Base-by-base conservation (phyloP, 37 sponge, comb jelly and placozoan species). In the Aplysina aerophoba region DNA sequence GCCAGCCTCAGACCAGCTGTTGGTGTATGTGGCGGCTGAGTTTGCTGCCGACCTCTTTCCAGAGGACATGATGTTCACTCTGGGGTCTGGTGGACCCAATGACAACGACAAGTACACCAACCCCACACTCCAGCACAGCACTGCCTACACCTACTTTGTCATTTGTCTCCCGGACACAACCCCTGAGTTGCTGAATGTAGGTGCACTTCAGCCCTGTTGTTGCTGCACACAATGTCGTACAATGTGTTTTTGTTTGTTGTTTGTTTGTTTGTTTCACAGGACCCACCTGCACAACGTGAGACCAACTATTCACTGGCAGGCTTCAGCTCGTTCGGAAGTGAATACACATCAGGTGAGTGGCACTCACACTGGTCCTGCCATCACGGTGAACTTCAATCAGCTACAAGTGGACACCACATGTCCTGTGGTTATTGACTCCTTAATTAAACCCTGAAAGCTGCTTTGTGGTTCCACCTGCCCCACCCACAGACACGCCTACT, bases 21-120 rank as follows among this genome's bases (percentile, higher is more conserved):
- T 44, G 50, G 50, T 44, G 11, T 93, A 93, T 73, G 72, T 93
- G 20, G 74, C 88, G 2, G 85, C 87, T 34, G 93, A 93, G 72
- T 89, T 93, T 83, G 85, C 53, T 67, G 33, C 34, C 37, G 54
- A 58, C 27, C 71, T 88, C 20, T 88, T 85, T 40, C 86, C 81
- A 34, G 55, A 22, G 0, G 81, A 79, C 22, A 27, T 21, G 4
- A 14, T 33, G 4, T 80, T 85, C 39, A 75, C 78, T 0, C 37
- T 35, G 36, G 78, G 53, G 20, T 68, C 59, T 36, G 83, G 69
- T 21, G 83, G 83, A n/a, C 88, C 91, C 4, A 88, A 88, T 61
- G 93, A 93, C 33, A 55, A 20, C 0, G 39, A 36, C 0, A 5
- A 0, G 0, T 93, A 89, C 58, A 66, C 58, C 15, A 93, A 93